phyloP scores from a whole-genome alignment of 1,140 invertebrate species.

The Microplitis demolitor region DNA sequence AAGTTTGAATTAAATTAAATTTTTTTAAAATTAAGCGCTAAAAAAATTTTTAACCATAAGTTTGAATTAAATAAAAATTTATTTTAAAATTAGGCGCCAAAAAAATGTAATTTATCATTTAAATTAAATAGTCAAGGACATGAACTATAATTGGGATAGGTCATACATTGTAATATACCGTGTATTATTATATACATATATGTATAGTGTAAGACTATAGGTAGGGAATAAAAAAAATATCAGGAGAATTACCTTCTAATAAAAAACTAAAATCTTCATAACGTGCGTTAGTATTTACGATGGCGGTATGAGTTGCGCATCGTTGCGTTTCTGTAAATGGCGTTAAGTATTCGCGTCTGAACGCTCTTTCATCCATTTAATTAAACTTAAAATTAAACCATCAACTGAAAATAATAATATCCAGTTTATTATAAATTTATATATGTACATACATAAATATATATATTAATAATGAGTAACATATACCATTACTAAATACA shows the following conservation, averaged over 20 bases:
- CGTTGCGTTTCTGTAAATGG: slow-evolving; percentile 48
- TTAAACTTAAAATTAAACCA: background rate
- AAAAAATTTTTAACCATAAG: no score
- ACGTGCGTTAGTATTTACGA: slow-evolving; percentile 3
- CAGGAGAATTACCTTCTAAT: background rate
- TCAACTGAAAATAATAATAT: no score
- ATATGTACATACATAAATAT: no score
- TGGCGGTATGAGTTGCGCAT: background rate
- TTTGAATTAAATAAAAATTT: background rate
- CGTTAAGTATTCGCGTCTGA: slow-evolving; percentile 40
- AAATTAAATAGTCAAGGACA: slow-evolving; percentile 45
- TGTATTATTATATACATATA: slow-evolving; percentile 1
- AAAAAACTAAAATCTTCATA: background rate
- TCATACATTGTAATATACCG: slow-evolving; percentile 35
- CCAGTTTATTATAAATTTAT: no score
- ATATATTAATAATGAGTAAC: no score
- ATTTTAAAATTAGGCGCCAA: background rate
- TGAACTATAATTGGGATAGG: slow-evolving; percentile 55
- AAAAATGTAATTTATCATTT: background rate
- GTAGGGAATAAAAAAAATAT: background rate
- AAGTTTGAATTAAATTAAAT: no score
- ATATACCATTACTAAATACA: no score
- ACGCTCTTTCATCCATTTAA: background rate
- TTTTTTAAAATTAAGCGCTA: no score
- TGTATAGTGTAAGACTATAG: background rate